These are phyloP conservation scores for Phorcus lineatus DNA, from an alignment of 2,888 invertebrate species.

Conservation along the genomic window DNA sequence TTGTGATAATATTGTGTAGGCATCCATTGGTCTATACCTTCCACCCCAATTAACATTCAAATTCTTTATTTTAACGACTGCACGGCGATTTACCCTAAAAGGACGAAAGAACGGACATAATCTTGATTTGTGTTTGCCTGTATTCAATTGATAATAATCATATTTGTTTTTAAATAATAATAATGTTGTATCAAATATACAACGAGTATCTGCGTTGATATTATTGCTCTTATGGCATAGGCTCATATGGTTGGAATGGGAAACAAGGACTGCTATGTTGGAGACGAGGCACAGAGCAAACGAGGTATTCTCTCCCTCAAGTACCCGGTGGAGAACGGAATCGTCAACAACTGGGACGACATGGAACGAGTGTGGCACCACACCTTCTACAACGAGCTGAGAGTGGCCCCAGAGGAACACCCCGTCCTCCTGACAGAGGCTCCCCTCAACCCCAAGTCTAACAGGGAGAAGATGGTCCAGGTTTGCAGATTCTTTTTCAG, in stretches of 20 bases:
- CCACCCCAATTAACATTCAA: too few species aligned
- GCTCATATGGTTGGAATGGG: slow-evolving; percentile 95
- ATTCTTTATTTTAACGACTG: too few species aligned
- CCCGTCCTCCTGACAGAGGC: slow-evolving; percentile 91
- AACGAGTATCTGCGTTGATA: too few species aligned
- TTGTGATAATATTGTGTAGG: too few species aligned
- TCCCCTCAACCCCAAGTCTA: slow-evolving; percentile 91
- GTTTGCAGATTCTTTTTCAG: not conserved
- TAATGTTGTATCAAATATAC: too few species aligned
- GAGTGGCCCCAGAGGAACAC: slow-evolving; percentile 83
- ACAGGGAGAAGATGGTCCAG: slow-evolving; percentile 73
- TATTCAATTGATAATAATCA: too few species aligned
- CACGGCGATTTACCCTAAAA: too few species aligned
- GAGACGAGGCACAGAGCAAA: slow-evolving; percentile 63
- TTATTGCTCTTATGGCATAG: slow-evolving; percentile 34
- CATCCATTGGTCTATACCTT: too few species aligned
- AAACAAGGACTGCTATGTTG: slow-evolving; percentile 78
- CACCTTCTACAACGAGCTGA: slow-evolving; percentile 34
- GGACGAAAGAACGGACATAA: too few species aligned
- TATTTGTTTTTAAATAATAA: too few species aligned
- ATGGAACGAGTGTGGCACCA: slow-evolving; percentile 39
- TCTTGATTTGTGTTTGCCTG: too few species aligned
- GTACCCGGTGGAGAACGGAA: slow-evolving; percentile 31
- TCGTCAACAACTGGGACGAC: slow-evolving; percentile 40
- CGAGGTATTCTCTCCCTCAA: not conserved